These are phyloP conservation scores for Epirrhoe alternata DNA, from an alignment of 2,888 invertebrate genomes.

Conservation along the genomic window DNA sequence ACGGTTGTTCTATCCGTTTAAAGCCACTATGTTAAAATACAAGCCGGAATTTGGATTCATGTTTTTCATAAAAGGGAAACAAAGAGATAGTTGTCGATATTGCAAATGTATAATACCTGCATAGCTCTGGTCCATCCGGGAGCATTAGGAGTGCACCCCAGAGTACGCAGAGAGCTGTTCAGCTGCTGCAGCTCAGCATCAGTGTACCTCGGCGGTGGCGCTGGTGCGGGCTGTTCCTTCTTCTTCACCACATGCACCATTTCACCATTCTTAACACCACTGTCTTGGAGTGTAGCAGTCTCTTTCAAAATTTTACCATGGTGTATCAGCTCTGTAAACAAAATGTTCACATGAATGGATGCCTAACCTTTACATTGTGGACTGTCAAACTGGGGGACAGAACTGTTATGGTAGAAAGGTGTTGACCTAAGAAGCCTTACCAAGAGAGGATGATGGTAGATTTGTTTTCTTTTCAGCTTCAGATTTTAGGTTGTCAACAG, in stretches of 20 bases:
- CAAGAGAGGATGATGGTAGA: slow-evolving; percentile 83
- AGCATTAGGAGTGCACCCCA: slow-evolving; percentile 83
- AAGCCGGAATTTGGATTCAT: no score
- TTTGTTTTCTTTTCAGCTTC: slow-evolving; percentile 85
- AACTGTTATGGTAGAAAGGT: no score
- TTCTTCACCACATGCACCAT: slow-evolving; percentile 85
- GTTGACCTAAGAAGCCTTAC: slow-evolving; percentile 62
- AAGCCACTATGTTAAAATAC: no score
- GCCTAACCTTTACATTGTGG: no score
- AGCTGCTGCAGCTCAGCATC: slow-evolving; percentile 87
- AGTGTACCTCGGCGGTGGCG: slow-evolving; percentile 76
- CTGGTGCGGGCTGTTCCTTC: slow-evolving; percentile 61
- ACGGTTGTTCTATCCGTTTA: neutral
- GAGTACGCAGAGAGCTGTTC: slow-evolving; percentile 86
- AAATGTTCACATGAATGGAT: neutral
- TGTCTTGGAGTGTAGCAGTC: slow-evolving; percentile 84
- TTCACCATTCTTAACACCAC: slow-evolving; percentile 85
- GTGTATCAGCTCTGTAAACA: slow-evolving; percentile 87
- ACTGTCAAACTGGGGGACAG: no score
- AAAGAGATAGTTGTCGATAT: no score
- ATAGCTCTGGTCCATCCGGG: slow-evolving; percentile 88
- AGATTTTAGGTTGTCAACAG: slow-evolving; percentile 84
- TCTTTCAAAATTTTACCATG: slow-evolving; percentile 89
- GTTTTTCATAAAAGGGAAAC: no score
- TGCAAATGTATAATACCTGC: slow-evolving; percentile 73